phyloP scores from a whole-genome alignment of 2,797 vertebrate genomes.

The Ficedula albicollis region DNA sequence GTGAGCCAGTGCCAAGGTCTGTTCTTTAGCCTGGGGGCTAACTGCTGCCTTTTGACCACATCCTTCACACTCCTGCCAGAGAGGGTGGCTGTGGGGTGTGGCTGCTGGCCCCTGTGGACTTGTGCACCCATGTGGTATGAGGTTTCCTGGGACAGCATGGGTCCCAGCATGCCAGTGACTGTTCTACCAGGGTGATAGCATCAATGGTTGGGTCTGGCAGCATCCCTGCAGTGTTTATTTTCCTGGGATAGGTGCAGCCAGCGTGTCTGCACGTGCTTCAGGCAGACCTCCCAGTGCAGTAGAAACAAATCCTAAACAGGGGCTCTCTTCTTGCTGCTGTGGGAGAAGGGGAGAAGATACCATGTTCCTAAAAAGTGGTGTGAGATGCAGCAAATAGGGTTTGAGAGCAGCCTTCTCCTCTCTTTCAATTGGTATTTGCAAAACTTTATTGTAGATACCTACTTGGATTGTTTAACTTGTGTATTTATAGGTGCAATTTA shows the following conservation, averaged over 20 bases:
- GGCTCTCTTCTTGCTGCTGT: neutral
- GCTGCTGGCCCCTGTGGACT: neutral
- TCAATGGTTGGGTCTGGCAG: neutral
- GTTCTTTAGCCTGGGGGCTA: neutral
- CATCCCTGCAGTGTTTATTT: conserved; percentile 3
- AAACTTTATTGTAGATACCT: neutral
- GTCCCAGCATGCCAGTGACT: neutral
- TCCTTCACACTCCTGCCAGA: neutral
- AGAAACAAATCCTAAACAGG: neutral
- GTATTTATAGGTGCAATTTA: neutral
- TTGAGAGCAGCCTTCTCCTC: neutral
- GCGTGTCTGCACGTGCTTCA: neutral
- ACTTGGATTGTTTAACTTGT: neutral
- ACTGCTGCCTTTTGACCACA: neutral
- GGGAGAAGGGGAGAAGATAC: neutral
- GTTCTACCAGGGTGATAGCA: neutral
- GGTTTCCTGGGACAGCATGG: neutral
- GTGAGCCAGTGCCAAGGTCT: neutral
- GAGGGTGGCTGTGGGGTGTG: neutral
- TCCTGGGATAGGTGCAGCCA: neutral
- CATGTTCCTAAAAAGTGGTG: neutral
- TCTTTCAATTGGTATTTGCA: neutral
- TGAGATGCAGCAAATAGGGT: neutral
- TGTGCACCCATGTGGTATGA: neutral
- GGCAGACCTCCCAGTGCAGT: neutral